A percentile compares a stretch with the other conserved stretches of the same genome.
Evolutionary conservation across 2,113 vertebrate genomes (phyloP).

Genomic region (Antechinus stuartii): DNA sequence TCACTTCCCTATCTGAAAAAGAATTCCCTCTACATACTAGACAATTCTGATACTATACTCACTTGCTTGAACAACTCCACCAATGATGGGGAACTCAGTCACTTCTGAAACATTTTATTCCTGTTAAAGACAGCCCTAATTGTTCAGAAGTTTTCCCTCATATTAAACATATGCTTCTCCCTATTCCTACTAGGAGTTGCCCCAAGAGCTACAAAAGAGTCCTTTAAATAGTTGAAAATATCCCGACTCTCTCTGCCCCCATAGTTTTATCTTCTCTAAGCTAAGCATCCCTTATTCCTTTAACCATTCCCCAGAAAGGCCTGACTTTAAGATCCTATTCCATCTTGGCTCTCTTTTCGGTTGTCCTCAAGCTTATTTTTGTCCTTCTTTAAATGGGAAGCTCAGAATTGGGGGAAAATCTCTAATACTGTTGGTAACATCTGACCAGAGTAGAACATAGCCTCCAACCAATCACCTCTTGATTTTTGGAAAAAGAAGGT

Average conservation of each 20-base stretch:
- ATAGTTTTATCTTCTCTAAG: not conserved
- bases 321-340: not conserved
- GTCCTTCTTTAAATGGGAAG: not conserved
- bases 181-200: not conserved
- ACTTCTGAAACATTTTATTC: not conserved
- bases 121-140: not conserved
- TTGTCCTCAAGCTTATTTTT: not conserved
- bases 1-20: not conserved
- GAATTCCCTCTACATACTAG: not conserved
- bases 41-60: not conserved
- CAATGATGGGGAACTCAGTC: not conserved
- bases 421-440: not conserved
- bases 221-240: not conserved
- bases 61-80: not conserved
- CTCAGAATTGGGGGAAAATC: not conserved
- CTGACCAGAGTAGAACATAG: not conserved
- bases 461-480: not conserved
- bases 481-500: not conserved
- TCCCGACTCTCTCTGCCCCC: not conserved
- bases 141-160: not conserved
- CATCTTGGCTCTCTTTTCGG: not conserved
- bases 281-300: not conserved
- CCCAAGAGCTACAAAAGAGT: not conserved
- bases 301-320: not conserved
- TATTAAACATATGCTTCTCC: not conserved